A percentile compares a stretch with the other conserved stretches of the same genome.
phyloP scores from a whole-genome alignment of 2,113 vertebrate genomes.

The Solea senegalensis region DNA sequence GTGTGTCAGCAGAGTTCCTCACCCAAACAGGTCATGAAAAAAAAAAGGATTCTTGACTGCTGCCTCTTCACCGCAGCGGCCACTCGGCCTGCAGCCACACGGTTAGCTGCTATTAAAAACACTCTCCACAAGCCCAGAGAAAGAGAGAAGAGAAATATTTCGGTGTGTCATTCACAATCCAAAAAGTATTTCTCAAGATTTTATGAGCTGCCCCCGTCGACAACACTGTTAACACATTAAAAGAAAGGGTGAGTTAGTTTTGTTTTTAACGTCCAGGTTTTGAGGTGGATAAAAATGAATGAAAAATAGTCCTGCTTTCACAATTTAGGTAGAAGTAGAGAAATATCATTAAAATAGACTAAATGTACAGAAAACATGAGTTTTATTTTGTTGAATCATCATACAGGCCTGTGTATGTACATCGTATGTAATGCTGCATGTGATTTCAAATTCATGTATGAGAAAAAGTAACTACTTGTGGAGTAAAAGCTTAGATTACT shows the following conservation, averaged over 20 bases:
- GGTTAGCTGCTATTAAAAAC: conserved; percentile 69
- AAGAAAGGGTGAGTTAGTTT: background rate
- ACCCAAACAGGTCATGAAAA: conserved; percentile 74
- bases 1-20: conserved; percentile 69
- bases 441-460: too few relatives aligned
- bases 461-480: too few relatives aligned
- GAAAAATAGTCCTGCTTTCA: too few relatives aligned
- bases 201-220: conserved; percentile 37
- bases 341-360: too few relatives aligned
- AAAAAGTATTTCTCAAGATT: conserved; percentile 55
- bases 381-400: too few relatives aligned
- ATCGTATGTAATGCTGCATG: too few relatives aligned
- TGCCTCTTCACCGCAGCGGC: conserved; percentile 62
- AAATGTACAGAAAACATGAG: too few relatives aligned
- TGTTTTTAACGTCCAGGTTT: background rate
- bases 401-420: too few relatives aligned
- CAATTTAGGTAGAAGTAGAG: too few relatives aligned
- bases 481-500: too few relatives aligned
- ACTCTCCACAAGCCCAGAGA: conserved; percentile 61
- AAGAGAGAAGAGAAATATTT: conserved; percentile 61
- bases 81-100: conserved; percentile 63
- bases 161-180: conserved; percentile 52
- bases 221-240: conserved; percentile 10
- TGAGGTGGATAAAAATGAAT: too few relatives aligned
- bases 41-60: conserved; percentile 62